phyloP scores from a whole-genome alignment of 2,888 invertebrate genomes.

The Druceiella hillmani region DNA sequence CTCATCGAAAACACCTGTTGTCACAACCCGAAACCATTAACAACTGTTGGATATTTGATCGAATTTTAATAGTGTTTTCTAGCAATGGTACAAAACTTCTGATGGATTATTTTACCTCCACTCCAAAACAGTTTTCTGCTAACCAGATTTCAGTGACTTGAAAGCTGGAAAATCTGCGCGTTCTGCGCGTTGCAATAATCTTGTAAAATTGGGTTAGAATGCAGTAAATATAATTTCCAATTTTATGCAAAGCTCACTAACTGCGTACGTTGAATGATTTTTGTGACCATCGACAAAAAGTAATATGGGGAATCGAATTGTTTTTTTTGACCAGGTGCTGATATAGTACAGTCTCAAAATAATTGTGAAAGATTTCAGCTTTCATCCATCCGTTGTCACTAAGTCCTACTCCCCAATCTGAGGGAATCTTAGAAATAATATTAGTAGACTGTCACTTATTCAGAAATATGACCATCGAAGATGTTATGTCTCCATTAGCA shows the following conservation, averaged over 20 bases:
- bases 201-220: conserved; percentile 23
- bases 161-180: conserved; percentile 25
- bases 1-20: no score
- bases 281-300: conserved; percentile 34
- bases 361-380: conserved; percentile 32
- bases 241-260: conserved; percentile 20
- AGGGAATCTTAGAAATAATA: conserved; percentile 28
- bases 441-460: conserved; percentile 29
- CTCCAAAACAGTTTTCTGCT: conserved; percentile 21
- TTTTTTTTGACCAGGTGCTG: conserved; percentile 27
- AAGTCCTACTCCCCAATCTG: conserved; percentile 31
- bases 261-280: no score
- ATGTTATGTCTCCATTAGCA: no score
- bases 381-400: conserved; percentile 37
- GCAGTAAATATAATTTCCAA: conserved; percentile 20
- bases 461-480: conserved; percentile 24
- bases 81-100: no score
- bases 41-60: no score
- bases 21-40: no score
- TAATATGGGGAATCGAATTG: conserved; percentile 28
- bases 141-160: conserved; percentile 21
- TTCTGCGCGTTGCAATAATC: conserved; percentile 24
- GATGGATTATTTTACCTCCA: conserved; percentile 20
- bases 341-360: conserved; percentile 29
- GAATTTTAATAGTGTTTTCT: no score